Base-by-base conservation (phyloP, 2,888 invertebrate genomes). In the Drosophila vallismaia region DNA sequence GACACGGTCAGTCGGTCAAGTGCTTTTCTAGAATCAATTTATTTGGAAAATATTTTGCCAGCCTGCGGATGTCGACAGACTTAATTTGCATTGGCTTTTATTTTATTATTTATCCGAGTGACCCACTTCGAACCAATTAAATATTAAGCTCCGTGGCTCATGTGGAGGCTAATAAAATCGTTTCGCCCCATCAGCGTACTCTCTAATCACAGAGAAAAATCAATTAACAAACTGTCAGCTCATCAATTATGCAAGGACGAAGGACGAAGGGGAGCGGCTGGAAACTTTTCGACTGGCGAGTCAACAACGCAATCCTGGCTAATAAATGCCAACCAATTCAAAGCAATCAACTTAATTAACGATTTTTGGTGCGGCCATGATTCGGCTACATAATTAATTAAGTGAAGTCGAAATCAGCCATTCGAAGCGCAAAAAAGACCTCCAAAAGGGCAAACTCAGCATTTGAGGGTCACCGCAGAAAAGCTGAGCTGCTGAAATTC, bases 321-420 rank as follows among this genome's bases (percentile, higher is more conserved):
- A 86, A 83, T 74, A 84, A 86, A 84, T 84, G 74, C 76, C 76
- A 79, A 71, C 58, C 74, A 76, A 86, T 77, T 75, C 76, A 76
- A 89, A 75, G 75, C 87, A 89, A 89, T 88, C 86, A 83, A 79
- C 75, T 85, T 88, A 88, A 88, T 88, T 88, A 88, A 83, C 77
- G 78, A 73, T 79, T 85, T 88, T 85, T 88, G 70, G 70, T 50
- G 64, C 67, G 80, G 51, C 70, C 68, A 75, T 69, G 83, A 74
- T 71, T 68, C 60, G 69, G 62, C 74, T 76, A 86, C 77, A 88
- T 87, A 89, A 89, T 89, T 87, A 87, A 87, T 89, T 86, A 88
- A 86, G 73, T 77, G 60, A 63, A 64, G 58, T 71, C 48, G 26
- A 51, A 70, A 58, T 55, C 71, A 72, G 53, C 53, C 73, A 76